phyloP scores from a whole-genome alignment of 2,888 invertebrate species.

The Drosophila mulleri region DNA sequence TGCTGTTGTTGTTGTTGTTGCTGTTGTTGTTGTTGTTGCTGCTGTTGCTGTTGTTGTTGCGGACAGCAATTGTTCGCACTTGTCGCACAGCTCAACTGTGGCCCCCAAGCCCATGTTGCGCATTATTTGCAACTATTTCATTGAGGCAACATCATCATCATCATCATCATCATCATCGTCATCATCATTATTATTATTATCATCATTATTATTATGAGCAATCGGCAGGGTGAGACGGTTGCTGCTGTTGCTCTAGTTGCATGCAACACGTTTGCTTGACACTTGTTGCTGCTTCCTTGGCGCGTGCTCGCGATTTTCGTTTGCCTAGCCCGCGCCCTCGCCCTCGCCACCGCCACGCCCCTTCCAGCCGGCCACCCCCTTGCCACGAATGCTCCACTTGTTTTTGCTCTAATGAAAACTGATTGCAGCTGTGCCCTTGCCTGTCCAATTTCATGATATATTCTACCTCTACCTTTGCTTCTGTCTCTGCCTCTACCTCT shows the following conservation, averaged over 20 bases:
- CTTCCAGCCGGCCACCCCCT: background rate
- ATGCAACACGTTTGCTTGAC: slow-evolving; percentile 26
- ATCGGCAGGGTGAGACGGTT: slow-evolving; percentile 33
- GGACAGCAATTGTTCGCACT: slow-evolving; percentile 60
- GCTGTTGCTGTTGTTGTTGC: slow-evolving; percentile 48
- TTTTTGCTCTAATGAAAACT: slow-evolving; percentile 9
- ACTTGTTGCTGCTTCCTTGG: slow-evolving; percentile 30
- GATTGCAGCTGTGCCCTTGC: slow-evolving; percentile 12
- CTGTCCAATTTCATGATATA: slow-evolving; percentile 7
- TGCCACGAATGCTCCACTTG: background rate
- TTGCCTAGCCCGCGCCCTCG: background rate
- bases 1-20: slow-evolving; percentile 31
- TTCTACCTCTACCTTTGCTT: background rate
- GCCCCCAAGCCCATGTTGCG: slow-evolving; percentile 19
- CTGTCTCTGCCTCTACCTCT: background rate
- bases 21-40: slow-evolving; percentile 25
- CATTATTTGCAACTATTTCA: slow-evolving; percentile 56
- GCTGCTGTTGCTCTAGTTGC: slow-evolving; percentile 16
- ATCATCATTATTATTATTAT: slow-evolving; percentile 1
- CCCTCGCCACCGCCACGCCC: background rate
- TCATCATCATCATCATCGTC: slow-evolving; percentile 1
- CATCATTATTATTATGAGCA: slow-evolving; percentile 8
- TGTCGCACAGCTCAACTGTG: slow-evolving; percentile 10
- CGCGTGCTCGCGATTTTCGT: slow-evolving; percentile 23
- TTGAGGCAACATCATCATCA: slow-evolving; percentile 24